Percentiles rank a stretch among this genome's conserved stretches.
Conservation (phyloP, 2,113 vertebrate genomes). For the Cynopterus brachyotis region DNA sequence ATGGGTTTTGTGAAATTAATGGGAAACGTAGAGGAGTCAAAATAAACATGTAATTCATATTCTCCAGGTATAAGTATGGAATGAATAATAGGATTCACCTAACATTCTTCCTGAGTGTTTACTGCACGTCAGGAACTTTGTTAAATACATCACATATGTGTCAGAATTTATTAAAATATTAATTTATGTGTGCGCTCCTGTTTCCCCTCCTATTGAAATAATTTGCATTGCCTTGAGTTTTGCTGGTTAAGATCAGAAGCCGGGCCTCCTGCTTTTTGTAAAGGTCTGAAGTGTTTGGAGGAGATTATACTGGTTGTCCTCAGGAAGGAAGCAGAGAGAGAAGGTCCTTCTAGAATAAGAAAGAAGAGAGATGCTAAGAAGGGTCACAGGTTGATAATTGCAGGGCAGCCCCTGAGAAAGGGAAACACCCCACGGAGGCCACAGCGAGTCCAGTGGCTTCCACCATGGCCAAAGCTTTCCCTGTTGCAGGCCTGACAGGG, state of each 20-base stretch:
- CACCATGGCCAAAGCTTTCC: neutral
- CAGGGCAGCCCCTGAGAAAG: neutral
- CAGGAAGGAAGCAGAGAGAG: neutral
- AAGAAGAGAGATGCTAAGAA: neutral
- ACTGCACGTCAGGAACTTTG: neutral
- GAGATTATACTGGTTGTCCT: neutral
- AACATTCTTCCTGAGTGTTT: neutral
- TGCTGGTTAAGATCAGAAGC: neutral
- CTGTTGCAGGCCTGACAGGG: neutral
- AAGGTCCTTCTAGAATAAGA: neutral
- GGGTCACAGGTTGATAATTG: neutral
- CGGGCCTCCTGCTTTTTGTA: neutral
- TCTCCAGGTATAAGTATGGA: neutral
- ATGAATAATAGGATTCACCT: neutral
- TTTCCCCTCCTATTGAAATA: neutral
- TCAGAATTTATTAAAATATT: neutral
- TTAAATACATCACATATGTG: neutral
- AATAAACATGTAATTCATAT: neutral
- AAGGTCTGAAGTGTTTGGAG: neutral
- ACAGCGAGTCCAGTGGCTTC: neutral
- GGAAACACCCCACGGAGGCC: neutral
- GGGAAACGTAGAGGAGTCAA: neutral
- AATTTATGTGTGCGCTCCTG: neutral
- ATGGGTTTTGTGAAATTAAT: constrained; percentile 17
- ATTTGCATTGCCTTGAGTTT: neutral